Percentiles rank a stretch among this genome's conserved stretches.
These are phyloP conservation scores for Flexamia atlantica DNA, from an alignment of 2,888 invertebrate species.

Conservation along the genomic window DNA sequence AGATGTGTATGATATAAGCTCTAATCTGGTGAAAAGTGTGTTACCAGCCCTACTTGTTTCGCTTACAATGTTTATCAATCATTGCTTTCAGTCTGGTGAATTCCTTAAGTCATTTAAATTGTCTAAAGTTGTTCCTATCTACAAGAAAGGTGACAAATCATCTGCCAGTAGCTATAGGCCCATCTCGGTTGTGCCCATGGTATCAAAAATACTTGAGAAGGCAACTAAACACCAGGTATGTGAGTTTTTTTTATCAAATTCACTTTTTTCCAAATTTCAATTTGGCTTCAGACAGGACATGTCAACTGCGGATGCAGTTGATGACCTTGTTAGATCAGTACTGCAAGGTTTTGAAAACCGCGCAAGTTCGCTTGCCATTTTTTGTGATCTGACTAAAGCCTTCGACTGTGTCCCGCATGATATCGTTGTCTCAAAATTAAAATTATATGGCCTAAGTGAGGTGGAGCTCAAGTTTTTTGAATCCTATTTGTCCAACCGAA, in stretches of 20 bases:
- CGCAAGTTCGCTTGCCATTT: not conserved
- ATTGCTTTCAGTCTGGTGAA: constrained; percentile 20
- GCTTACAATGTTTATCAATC: constrained; percentile 37
- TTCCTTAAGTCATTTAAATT: constrained; percentile 44
- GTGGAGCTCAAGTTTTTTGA: constrained; percentile 10
- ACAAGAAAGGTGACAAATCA: constrained; percentile 50
- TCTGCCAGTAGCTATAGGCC: constrained; percentile 31
- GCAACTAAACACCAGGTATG: constrained; percentile 30
- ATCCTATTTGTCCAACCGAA: constrained; percentile 13
- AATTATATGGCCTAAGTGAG: constrained; percentile 22
- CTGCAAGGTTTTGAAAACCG: constrained; percentile 27
- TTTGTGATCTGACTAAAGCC: constrained; percentile 47
- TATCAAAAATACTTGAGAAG: constrained; percentile 31
- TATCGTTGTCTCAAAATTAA: constrained; percentile 18
- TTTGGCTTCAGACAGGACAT: constrained; percentile 16
- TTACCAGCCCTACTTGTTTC: not conserved
- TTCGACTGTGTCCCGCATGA: constrained; percentile 38
- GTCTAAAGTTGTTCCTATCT: constrained; percentile 42
- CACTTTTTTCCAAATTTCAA: constrained; percentile 38
- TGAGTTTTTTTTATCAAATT: constrained; percentile 18
- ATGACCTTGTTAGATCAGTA: constrained; percentile 33
- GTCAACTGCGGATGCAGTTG: constrained; percentile 32
- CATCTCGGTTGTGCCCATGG: constrained; percentile 41
- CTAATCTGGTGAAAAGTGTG: constrained; percentile 4
- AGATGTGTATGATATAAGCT: constrained; percentile 26